A percentile compares a stretch with the other conserved stretches of the same genome.
These are phyloP conservation scores for Cheumatopsyche charites DNA, from an alignment of 1,140 invertebrate species.

Conservation along the genomic window DNA sequence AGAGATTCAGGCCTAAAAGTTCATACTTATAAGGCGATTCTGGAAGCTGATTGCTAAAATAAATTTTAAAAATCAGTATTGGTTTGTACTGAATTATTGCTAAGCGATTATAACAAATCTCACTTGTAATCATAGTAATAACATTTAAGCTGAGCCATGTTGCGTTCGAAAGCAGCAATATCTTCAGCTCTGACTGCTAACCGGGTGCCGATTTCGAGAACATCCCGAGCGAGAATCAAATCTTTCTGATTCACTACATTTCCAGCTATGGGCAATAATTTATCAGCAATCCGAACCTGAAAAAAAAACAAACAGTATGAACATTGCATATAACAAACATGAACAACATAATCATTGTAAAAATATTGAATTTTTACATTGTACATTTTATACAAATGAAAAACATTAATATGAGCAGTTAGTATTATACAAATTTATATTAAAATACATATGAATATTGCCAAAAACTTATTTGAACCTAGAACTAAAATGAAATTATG, in stretches of 20 bases:
- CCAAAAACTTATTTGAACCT: too few species aligned
- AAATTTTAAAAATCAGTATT: constrained; percentile 28
- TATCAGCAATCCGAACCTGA: constrained; percentile 81
- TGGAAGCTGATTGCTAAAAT: constrained; percentile 74
- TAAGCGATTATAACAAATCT: not conserved
- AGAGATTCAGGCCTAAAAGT: constrained; percentile 90
- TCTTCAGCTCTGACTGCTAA: constrained; percentile 92
- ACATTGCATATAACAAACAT: too few species aligned
- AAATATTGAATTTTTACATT: too few species aligned
- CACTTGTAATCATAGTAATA: constrained; percentile 98
- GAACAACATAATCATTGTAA: too few species aligned
- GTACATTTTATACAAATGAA: not conserved
- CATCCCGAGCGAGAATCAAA: constrained; percentile 85
- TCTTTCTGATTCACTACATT: constrained; percentile 81
- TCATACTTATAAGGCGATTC: constrained; percentile 97
- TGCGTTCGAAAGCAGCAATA: constrained; percentile 93
- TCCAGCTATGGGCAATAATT: constrained; percentile 87
- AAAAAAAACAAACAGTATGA: constrained; percentile 53
- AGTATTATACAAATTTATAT: too few species aligned
- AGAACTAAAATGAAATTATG: too few species aligned
- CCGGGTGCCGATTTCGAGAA: constrained; percentile 95
- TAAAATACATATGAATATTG: too few species aligned
- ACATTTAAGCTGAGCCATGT: constrained; percentile 95
- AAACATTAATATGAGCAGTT: too few species aligned
- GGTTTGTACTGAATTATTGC: not conserved